Conservation (phyloP, 2,113 vertebrate species). For the Salvelinus alpinus region DNA sequence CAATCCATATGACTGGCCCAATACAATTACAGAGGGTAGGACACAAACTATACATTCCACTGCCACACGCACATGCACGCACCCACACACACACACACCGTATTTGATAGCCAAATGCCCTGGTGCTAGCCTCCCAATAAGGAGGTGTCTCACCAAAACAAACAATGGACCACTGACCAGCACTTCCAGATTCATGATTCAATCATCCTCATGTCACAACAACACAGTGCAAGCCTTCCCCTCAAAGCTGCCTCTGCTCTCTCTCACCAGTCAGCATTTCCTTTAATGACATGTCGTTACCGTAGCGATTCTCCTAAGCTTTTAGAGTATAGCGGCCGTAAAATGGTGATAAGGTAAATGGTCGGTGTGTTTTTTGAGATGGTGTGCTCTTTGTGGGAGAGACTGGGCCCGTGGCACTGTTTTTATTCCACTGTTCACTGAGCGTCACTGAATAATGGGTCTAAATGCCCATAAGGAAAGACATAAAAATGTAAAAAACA, state of each 20-base stretch:
- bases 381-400: constrained; percentile 20
- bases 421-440: constrained; percentile 30
- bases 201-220: not conserved
- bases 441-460: constrained; percentile 26
- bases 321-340: not conserved
- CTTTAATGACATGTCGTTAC: not conserved
- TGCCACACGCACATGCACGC: too few species aligned
- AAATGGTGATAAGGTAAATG: constrained; percentile 32
- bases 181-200: not conserved
- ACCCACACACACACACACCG: too few species aligned
- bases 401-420: constrained; percentile 1
- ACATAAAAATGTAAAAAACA: constrained; percentile 24
- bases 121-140: constrained; percentile 4
- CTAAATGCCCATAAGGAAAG: constrained; percentile 17
- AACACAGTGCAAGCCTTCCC: not conserved
- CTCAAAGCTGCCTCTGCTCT: not conserved
- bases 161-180: not conserved
- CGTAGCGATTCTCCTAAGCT: not conserved
- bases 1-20: not conserved
- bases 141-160: not conserved
- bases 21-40: too few species aligned
- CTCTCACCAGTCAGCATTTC: not conserved
- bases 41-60: too few species aligned
- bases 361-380: constrained; percentile 8
- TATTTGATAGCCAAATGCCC: constrained; percentile 6